Evolutionary conservation across 2,888 invertebrate genomes (phyloP).

Genomic region (Scaptomyza reducta): DNA sequence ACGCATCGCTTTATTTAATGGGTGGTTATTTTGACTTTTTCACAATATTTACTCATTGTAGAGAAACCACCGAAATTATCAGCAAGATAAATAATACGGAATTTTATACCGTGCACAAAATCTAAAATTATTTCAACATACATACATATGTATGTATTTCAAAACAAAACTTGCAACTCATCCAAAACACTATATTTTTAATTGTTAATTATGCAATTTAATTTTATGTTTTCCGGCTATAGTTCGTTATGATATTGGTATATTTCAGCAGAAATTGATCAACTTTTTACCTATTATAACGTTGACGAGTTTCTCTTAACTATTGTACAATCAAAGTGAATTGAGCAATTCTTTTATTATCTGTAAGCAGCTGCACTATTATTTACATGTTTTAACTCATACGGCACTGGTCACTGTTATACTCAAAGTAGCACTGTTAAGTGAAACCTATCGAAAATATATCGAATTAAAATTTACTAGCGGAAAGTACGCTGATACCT

Average conservation of each 20-base stretch:
- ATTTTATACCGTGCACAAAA: neutral
- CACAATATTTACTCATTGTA: slow-evolving; percentile 26
- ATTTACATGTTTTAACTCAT: slow-evolving; percentile 27
- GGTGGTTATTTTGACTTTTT: slow-evolving; percentile 31
- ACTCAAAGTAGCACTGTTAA: slow-evolving; percentile 36
- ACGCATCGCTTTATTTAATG: slow-evolving; percentile 22
- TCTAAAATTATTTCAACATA: neutral
- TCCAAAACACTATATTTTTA: slow-evolving; percentile 26
- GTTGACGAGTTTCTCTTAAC: slow-evolving; percentile 5
- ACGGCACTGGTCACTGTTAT: slow-evolving; percentile 1
- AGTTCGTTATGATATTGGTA: neutral
- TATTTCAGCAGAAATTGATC: neutral
- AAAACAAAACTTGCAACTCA: slow-evolving; percentile 48
- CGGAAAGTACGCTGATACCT: neutral
- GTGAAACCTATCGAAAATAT: neutral
- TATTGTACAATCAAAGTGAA: slow-evolving; percentile 8
- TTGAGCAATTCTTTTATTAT: slow-evolving; percentile 16
- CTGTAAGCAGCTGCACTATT: slow-evolving; percentile 12
- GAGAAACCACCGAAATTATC: slow-evolving; percentile 28
- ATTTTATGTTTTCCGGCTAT: neutral
- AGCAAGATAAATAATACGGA: neutral
- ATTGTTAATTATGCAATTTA: slow-evolving; percentile 58
- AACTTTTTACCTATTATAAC: slow-evolving; percentile 16
- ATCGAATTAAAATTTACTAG: neutral
- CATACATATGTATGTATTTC: neutral